Percentiles rank a stretch among this genome's conserved stretches.
Evolutionary conservation across 2,797 vertebrate genomes (phyloP).

Genomic region (Holocentrus rufus): DNA sequence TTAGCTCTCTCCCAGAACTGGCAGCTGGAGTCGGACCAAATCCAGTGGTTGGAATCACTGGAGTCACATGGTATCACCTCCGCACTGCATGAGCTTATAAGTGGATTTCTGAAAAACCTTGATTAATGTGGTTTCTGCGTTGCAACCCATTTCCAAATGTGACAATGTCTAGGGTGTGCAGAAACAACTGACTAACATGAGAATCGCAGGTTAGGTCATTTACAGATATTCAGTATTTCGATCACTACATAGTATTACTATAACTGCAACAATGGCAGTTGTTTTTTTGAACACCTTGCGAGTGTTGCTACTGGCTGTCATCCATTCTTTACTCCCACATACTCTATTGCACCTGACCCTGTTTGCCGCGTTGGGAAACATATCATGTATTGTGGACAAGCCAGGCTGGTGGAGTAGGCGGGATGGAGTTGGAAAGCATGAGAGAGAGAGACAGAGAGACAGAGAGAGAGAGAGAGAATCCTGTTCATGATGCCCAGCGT

Average conservation of each 20-base stretch:
- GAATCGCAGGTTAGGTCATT: not conserved
- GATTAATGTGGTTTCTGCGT: slow-evolving; percentile 30
- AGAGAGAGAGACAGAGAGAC: not conserved
- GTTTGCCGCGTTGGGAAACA: slow-evolving; percentile 27
- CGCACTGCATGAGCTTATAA: not conserved
- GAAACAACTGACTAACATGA: no score
- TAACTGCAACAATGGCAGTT: not conserved
- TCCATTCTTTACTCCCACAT: slow-evolving; percentile 49
- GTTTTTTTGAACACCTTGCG: not conserved
- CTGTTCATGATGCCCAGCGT: not conserved
- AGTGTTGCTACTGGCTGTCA: slow-evolving; percentile 13
- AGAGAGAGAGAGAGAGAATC: slow-evolving; percentile 2
- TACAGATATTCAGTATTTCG: not conserved
- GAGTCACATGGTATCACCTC: slow-evolving; percentile 24
- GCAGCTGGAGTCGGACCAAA: slow-evolving; percentile 23
- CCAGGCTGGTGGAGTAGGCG: slow-evolving; percentile 45
- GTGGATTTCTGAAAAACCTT: slow-evolving; percentile 23
- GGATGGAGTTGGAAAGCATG: slow-evolving; percentile 21
- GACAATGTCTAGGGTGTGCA: not conserved
- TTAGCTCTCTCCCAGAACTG: slow-evolving; percentile 34
- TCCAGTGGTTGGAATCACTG: slow-evolving; percentile 17
- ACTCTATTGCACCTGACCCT: slow-evolving; percentile 46
- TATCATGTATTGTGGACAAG: slow-evolving; percentile 29
- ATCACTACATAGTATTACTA: slow-evolving; percentile 31
- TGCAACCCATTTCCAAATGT: not conserved